Evolutionary conservation across 2,113 vertebrate genomes (phyloP), one percentile per base, ranked within the genome.

Genomic region (Callaeas wilsoni): DNA sequence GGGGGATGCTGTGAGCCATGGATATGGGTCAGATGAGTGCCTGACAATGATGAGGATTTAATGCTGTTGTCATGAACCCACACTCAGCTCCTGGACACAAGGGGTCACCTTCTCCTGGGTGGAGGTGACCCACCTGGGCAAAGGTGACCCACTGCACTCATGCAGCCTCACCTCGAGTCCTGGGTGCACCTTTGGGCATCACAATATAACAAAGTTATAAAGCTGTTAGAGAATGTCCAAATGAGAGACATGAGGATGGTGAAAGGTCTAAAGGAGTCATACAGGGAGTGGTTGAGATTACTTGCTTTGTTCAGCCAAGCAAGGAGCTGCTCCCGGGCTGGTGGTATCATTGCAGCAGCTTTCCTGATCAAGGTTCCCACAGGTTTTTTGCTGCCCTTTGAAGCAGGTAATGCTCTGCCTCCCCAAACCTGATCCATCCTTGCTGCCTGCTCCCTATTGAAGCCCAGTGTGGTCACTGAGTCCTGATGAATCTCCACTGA

Each of bases 21-120:
- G 77, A 2, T 16, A 12, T 0, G 0, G 46, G 1, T 13, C 1
- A 4, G 75, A 5, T 1, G 30, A 7, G 53, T 3, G 33, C 83
- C 49, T 1, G 39, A 4, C 50, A 19, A 49, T 0, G 67, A 37
- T 6, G 79, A 16, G 3, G 37, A 70, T 47, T 89, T 70, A 21
- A 7, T 26, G 77, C 65, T 49, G 74, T 1, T 50, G 83, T 7
- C 64, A 1, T 1, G 26, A 37, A 2, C 47, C 50, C 26, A 39
- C 5, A 0, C 55, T 6, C 70, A 62, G 47, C 64, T 74, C 87
- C 73, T 2, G 1, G 33, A 8, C 53, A 13, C 4, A 9, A n/a
- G 57, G 21, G 19, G 16, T 35, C 73, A 39, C n/a, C 16, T 55
- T 44, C 6, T 0, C 8, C 46, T 2, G 6, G 69, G 16, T 4